phyloP scores from a whole-genome alignment of 1,140 invertebrate species.

The Saxidomus purpurata region DNA sequence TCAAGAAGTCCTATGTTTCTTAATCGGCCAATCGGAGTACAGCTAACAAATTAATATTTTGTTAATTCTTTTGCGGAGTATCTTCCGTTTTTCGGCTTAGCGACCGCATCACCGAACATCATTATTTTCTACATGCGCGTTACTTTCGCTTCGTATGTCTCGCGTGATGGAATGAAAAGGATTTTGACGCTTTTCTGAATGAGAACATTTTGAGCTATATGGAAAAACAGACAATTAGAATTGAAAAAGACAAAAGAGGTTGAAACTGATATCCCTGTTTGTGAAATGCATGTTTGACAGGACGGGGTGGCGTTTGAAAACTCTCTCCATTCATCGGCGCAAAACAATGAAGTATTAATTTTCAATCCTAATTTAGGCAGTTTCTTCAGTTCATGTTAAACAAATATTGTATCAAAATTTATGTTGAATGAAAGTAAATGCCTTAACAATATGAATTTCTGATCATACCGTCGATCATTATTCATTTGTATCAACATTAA shows the following conservation, averaged over 20 bases:
- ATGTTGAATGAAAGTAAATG: too few species aligned
- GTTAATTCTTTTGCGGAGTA: constrained; percentile 42
- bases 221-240: background rate
- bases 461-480: too few species aligned
- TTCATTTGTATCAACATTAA: too few species aligned
- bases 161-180: constrained; percentile 40
- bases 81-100: constrained; percentile 43
- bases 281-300: too few species aligned
- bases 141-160: constrained; percentile 23
- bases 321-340: too few species aligned
- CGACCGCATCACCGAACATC: constrained; percentile 12
- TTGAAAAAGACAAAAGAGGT: background rate
- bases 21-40: constrained; percentile 13
- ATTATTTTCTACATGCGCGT: constrained; percentile 56
- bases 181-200: constrained; percentile 15
- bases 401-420: too few species aligned
- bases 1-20: constrained; percentile 48
- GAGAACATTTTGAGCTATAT: background rate
- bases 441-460: too few species aligned
- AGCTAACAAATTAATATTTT: constrained; percentile 23
- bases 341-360: too few species aligned
- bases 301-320: too few species aligned
- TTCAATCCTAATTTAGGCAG: too few species aligned
- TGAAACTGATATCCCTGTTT: background rate
- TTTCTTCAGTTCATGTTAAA: too few species aligned